Percentiles rank a stretch among this genome's conserved stretches.
Conservation (phyloP, 2,888 invertebrate genomes). For the Neuroscelio doddi region DNA sequence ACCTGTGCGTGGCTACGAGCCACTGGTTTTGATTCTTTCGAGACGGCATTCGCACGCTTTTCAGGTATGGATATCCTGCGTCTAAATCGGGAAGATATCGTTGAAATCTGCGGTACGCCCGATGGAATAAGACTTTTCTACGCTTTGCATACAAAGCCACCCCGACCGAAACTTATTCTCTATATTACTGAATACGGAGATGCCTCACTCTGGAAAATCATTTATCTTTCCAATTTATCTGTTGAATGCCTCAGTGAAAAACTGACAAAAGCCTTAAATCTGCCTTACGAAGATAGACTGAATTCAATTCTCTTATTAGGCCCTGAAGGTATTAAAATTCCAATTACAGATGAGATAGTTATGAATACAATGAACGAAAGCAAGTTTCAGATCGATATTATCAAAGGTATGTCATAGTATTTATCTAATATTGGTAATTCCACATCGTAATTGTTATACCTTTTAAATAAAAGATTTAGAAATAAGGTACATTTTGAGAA, state of each 20-base stretch:
- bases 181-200: conserved; percentile 84
- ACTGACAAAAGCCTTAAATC: conserved; percentile 66
- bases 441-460: not conserved
- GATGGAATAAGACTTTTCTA: conserved; percentile 96
- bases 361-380: conserved; percentile 87
- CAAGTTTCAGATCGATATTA: conserved; percentile 78
- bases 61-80: conserved; percentile 92
- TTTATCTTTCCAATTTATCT: conserved; percentile 78
- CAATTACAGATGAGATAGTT: conserved; percentile 89
- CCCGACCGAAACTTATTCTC: conserved; percentile 85
- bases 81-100: conserved; percentile 91
- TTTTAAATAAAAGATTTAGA: not conserved
- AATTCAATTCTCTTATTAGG: conserved; percentile 82
- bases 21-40: conserved; percentile 85
- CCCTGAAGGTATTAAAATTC: conserved; percentile 87
- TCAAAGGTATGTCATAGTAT: conserved; percentile 71
- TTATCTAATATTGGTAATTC: too few species aligned
- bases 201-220: conserved; percentile 81
- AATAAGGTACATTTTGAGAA: not conserved
- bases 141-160: conserved; percentile 86
- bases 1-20: conserved; percentile 86
- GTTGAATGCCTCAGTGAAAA: conserved; percentile 62
- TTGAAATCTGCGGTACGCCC: conserved; percentile 94
- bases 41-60: conserved; percentile 86
- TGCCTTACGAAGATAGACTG: conserved; percentile 62